These are phyloP conservation scores for Deilephila elpenor DNA, from an alignment of 2,888 invertebrate species.

Conservation along the genomic window DNA sequence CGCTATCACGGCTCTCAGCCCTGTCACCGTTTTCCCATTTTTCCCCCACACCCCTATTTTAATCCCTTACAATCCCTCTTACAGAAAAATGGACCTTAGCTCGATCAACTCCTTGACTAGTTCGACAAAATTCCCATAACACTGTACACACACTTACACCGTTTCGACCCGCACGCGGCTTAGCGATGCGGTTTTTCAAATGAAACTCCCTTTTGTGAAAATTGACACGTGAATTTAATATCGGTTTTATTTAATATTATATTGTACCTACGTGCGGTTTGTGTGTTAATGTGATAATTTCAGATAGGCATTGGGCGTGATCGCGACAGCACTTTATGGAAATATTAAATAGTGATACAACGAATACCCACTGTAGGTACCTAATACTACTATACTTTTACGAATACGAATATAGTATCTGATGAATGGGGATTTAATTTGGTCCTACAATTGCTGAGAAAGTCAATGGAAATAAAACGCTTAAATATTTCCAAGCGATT, in stretches of 20 bases:
- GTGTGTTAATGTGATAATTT: constrained; percentile 52
- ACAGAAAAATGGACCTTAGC: constrained; percentile 36
- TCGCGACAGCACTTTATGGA: constrained; percentile 9
- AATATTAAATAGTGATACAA: neutral
- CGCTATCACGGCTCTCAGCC: constrained; percentile 83
- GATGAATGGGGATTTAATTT: no score
- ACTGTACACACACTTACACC: constrained; percentile 41
- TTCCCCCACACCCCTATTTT: constrained; percentile 58
- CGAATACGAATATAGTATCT: no score
- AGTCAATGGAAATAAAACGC: no score
- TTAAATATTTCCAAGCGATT: no score
- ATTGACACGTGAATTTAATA: constrained; percentile 75
- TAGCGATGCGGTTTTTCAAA: constrained; percentile 81
- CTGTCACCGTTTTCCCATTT: constrained; percentile 81
- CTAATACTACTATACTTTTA: no score
- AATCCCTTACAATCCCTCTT: constrained; percentile 41
- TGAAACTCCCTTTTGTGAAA: constrained; percentile 72
- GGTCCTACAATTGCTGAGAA: no score
- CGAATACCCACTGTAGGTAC: no score
- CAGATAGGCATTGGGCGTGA: constrained; percentile 36
- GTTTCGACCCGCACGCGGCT: constrained; percentile 50
- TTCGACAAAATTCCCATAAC: constrained; percentile 23
- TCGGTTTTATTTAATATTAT: constrained; percentile 61
- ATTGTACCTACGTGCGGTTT: constrained; percentile 52
- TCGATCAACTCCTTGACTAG: constrained; percentile 19